A percentile compares a stretch with the other conserved stretches of the same genome.
Evolutionary conservation across 2,797 vertebrate species (phyloP).

Genomic region (Anolis apletophallus): DNA sequence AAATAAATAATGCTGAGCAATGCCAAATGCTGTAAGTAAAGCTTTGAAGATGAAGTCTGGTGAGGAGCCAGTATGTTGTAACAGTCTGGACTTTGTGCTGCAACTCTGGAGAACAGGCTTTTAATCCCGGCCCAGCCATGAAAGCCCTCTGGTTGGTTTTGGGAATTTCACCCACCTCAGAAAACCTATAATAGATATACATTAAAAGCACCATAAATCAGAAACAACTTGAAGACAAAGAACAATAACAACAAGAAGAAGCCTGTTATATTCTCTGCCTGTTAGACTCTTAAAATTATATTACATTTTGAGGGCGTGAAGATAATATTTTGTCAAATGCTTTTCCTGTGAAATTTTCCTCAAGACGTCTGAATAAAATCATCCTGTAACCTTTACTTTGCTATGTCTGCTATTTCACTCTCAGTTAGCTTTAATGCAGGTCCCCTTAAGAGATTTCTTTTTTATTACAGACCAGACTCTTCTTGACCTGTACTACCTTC

Average conservation of each 20-base stretch:
- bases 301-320: no score
- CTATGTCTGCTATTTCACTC: constrained; percentile 8
- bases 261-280: not conserved
- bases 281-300: no score
- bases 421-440: constrained; percentile 25
- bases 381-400: constrained; percentile 11
- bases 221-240: no score
- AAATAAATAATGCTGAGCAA: not conserved
- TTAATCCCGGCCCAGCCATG: no score
- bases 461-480: constrained; percentile 9
- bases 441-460: constrained; percentile 31
- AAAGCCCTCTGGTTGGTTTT: no score
- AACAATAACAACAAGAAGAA: no score
- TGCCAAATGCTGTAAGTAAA: not conserved
- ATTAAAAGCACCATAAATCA: no score
- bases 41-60: not conserved
- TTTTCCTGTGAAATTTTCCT: constrained; percentile 36
- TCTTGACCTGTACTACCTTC: constrained; percentile 48
- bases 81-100: no score
- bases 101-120: no score
- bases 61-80: no score
- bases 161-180: no score
- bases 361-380: fast-evolving
- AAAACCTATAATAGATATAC: no score
- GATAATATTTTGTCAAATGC: not conserved